Base-by-base conservation (phyloP, 2,888 invertebrate genomes). In the Polyploca ridens region DNA sequence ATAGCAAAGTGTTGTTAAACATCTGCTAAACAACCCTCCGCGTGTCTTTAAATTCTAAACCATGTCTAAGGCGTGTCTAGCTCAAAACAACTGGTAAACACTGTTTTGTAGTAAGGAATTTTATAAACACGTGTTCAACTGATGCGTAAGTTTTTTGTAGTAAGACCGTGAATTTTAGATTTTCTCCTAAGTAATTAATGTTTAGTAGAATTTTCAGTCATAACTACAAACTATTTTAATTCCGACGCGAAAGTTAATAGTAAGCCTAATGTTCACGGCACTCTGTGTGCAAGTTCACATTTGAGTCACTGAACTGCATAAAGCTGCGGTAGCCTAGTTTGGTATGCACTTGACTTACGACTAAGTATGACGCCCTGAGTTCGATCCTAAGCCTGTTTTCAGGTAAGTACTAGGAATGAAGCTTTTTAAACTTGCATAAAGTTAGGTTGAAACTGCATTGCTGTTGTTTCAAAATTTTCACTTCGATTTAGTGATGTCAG, bases 241-340 rank as follows among this genome's bases (percentile, higher is more conserved):
- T 49, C n/a, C 49, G 14, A n/a, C 19, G 54, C 7, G 54, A n/a
- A 54, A 54, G 54, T 54, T 54, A 16, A 49, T 49, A 54, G 54
- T 16, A 54, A 54, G 54, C 54, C 54, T 54, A 54, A 19, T 54
- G 54, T 54, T 54, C 16, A 19, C 16, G 19, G 54, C 54, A 19
- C 54, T 54, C 49, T 16, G 54, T 54, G 54, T 54, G 54, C 54
- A 54, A 19, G 54, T 54, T 54, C 54, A 54, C 54, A 54, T 54
- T 54, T 54, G 19, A 54, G 54, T 54, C 54, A 54, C 54, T 54
- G 54, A 54, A 54, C 54, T 54, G 54, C 19, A 54, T 54, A 19
- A 54, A 54, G 54, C 19, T 19, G 54, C n/a, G 19, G 54, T 54
- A 19, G 10, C n/a, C 19, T 54, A 54, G 54, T n/a, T 54, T 3